phyloP scores from a whole-genome alignment of 2,113 vertebrate species.

The Cavia aperea region DNA sequence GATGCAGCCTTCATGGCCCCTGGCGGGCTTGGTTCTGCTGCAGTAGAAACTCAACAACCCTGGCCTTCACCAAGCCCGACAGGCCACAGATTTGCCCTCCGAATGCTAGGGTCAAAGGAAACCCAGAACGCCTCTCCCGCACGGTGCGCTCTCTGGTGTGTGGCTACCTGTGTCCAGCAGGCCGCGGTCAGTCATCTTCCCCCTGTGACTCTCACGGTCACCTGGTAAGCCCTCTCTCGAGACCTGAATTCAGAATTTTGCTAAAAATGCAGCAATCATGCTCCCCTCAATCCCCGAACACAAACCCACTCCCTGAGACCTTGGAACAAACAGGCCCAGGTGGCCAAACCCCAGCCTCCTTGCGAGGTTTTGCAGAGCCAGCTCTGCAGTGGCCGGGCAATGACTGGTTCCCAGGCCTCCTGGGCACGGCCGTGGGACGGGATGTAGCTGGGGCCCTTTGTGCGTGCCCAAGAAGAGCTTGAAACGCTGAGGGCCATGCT shows the following conservation, averaged over 20 bases:
- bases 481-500: accelerated
- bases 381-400: background rate
- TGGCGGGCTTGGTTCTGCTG: accelerated
- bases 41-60: accelerated
- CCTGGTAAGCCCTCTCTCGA: too few species aligned
- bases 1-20: accelerated
- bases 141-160: accelerated
- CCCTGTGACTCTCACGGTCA: accelerated
- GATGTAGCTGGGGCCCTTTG: accelerated
- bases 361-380: too few species aligned
- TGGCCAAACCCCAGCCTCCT: too few species aligned
- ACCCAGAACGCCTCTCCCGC: accelerated
- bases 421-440: background rate
- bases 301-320: background rate
- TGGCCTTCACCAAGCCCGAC: background rate
- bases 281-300: background rate
- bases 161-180: accelerated
- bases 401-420: background rate
- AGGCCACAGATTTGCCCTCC: background rate
- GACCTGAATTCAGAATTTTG: accelerated
- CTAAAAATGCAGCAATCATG: background rate
- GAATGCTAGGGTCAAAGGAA: background rate
- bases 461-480: background rate
- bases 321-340: accelerated
- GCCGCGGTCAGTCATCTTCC: background rate